Evolutionary conservation across 1,140 invertebrate genomes (phyloP).

Genomic region (Heterodera schachtii): DNA sequence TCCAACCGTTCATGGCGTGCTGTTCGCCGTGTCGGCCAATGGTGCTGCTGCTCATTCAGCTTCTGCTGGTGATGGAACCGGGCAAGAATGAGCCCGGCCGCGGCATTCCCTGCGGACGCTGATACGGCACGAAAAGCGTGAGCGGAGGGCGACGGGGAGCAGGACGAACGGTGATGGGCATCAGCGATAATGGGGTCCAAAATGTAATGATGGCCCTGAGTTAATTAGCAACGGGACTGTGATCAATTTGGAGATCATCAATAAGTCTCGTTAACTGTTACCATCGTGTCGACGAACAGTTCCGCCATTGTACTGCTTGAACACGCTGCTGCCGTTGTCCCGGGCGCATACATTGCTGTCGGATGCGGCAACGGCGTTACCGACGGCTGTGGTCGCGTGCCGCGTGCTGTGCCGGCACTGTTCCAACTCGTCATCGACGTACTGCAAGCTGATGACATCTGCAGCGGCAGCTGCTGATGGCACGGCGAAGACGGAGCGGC

Average conservation of each 20-base stretch:
- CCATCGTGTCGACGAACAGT: background rate
- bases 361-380: background rate
- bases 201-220: background rate
- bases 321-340: too few species aligned
- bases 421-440: background rate
- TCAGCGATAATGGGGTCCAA: background rate
- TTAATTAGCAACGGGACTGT: too few species aligned
- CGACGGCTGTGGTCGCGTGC: background rate
- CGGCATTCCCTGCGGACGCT: background rate
- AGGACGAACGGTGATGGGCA: background rate
- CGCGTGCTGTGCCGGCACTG: background rate
- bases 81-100: background rate
- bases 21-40: background rate
- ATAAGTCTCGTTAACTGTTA: too few species aligned
- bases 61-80: background rate
- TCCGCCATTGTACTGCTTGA: background rate
- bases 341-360: background rate
- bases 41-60: background rate
- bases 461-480: too few species aligned
- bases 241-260: too few species aligned
- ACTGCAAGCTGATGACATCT: too few species aligned
- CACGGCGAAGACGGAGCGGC: background rate
- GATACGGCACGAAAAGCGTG: slow-evolving; percentile 6
- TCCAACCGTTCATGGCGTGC: background rate
- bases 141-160: background rate